Evolutionary conservation across 1,140 invertebrate genomes (phyloP).

Genomic region (Scaptomyza hsui): DNA sequence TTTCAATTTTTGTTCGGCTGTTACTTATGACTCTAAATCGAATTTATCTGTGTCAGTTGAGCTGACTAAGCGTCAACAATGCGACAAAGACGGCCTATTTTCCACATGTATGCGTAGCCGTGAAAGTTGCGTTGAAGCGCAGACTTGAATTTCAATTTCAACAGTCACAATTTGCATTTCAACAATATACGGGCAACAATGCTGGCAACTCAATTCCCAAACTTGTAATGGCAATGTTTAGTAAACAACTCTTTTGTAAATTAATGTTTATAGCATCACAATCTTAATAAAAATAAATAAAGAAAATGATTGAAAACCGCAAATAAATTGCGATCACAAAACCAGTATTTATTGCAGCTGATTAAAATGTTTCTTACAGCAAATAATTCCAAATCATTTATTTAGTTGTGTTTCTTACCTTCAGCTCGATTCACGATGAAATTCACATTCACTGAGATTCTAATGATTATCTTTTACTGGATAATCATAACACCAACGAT

Average conservation of each 20-base stretch:
- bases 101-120: slow-evolving; percentile 22
- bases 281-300: too few species aligned
- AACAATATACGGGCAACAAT: slow-evolving; percentile 32
- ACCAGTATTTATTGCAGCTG: too few species aligned
- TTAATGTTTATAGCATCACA: too few species aligned
- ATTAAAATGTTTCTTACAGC: too few species aligned
- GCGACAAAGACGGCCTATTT: slow-evolving; percentile 24
- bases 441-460: neutral
- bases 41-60: slow-evolving; percentile 16
- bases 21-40: slow-evolving; percentile 13
- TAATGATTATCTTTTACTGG: neutral
- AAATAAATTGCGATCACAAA: too few species aligned
- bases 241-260: neutral
- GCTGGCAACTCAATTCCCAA: slow-evolving; percentile 15
- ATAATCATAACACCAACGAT: neutral
- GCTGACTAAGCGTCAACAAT: slow-evolving; percentile 25
- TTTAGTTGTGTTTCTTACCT: too few species aligned
- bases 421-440: neutral
- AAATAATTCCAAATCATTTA: too few species aligned
- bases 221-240: neutral
- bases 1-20: neutral
- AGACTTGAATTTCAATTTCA: slow-evolving; percentile 46
- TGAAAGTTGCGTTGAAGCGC: slow-evolving; percentile 31
- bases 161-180: slow-evolving; percentile 42
- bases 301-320: too few species aligned